These are phyloP conservation scores for Spicauda simplicius DNA, from an alignment of 2,888 invertebrate species.

Conservation along the genomic window DNA sequence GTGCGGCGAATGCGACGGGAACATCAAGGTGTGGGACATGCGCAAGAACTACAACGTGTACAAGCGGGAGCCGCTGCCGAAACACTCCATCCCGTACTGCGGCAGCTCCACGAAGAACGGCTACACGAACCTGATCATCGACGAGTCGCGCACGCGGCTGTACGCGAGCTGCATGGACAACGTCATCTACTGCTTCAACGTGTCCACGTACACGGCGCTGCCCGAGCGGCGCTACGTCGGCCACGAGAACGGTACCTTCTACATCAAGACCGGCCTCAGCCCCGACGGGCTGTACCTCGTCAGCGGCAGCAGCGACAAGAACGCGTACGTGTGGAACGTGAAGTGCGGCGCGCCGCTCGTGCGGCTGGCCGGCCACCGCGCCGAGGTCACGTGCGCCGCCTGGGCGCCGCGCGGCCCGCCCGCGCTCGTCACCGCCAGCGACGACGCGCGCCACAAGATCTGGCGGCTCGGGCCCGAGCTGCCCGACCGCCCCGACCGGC, in stretches of 20 bases:
- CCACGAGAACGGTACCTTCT: conserved; percentile 92
- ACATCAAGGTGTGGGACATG: conserved; percentile 95
- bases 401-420: conserved; percentile 6
- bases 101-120: conserved; percentile 89
- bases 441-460: conserved; percentile 91
- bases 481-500: conserved; percentile 50
- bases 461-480: conserved; percentile 89
- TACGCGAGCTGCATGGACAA: conserved; percentile 96
- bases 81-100: conserved; percentile 89
- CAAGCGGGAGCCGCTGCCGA: conserved; percentile 89
- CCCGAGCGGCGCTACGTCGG: conserved; percentile 89
- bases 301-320: conserved; percentile 95
- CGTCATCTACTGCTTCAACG: conserved; percentile 93
- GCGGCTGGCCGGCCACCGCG: not conserved
- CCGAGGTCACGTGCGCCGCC: conserved; percentile 82
- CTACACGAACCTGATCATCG: conserved; percentile 91
- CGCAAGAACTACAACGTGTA: conserved; percentile 90
- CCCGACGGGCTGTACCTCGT: conserved; percentile 92
- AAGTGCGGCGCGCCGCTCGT: conserved; percentile 82
- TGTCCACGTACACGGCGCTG: conserved; percentile 87
- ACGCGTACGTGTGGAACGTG: conserved; percentile 94
- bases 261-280: conserved; percentile 92
- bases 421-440: conserved; percentile 90
- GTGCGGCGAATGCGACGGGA: conserved; percentile 94
- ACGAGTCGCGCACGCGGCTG: conserved; percentile 87